Evolutionary conservation across 2,797 vertebrate species (phyloP).

Genomic region (Cossypha dichroa): DNA sequence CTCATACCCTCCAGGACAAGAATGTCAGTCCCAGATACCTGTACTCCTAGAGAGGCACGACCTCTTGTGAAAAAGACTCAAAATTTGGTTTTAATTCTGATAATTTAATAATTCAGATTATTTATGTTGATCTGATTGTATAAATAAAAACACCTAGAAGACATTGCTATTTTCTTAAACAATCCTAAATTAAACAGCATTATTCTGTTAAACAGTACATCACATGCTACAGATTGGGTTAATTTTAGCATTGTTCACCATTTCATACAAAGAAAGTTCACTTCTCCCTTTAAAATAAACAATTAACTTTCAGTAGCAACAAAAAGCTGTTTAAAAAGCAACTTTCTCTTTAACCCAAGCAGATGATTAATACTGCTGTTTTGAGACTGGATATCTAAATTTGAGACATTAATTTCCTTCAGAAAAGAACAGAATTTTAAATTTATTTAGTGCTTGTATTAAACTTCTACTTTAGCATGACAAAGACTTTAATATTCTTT

Average conservation of each 20-base stretch:
- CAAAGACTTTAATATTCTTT: not conserved
- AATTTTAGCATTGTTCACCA: not conserved
- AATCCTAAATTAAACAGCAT: not conserved
- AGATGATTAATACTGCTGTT: not conserved
- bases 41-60: rapidly evolving
- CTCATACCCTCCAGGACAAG: not conserved
- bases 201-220: not conserved
- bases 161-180: not conserved
- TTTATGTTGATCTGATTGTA: not conserved
- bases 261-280: not conserved
- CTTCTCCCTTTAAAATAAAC: not conserved
- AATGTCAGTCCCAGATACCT: not conserved
- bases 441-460: not conserved
- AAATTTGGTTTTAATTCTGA: not conserved
- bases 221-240: not conserved
- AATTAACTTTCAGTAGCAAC: not conserved
- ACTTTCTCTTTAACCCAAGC: not conserved
- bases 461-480: not conserved
- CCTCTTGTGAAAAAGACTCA: not conserved
- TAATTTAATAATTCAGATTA: not conserved
- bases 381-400: not conserved
- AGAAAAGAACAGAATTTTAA: not conserved
- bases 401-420: not conserved
- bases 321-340: not conserved
- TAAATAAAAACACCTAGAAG: not conserved